phyloP scores from a whole-genome alignment of 2,797 vertebrate genomes.

The Pipistrellus pipistrellus region DNA sequence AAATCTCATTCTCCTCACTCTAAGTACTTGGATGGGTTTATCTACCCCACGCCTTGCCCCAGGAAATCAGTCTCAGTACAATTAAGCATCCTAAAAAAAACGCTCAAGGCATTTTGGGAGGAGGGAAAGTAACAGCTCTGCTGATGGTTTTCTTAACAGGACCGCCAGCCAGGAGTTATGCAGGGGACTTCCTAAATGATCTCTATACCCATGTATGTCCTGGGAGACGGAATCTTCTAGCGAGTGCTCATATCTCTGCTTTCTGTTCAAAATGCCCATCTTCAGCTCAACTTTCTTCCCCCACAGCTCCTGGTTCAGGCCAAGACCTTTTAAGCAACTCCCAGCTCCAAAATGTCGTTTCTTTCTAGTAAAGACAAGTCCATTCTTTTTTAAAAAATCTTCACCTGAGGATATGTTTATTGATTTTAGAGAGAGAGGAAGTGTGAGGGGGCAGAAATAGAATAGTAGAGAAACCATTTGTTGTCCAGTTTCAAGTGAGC shows the following conservation, averaged over 20 bases:
- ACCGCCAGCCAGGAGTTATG: background rate
- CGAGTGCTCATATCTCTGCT: background rate
- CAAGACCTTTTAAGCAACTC: background rate
- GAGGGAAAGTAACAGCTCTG: background rate
- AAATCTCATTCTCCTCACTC: background rate
- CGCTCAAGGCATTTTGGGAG: background rate
- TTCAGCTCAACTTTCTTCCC: background rate
- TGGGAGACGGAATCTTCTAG: background rate
- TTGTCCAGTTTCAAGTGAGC: background rate
- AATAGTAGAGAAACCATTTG: no score
- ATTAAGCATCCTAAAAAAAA: background rate
- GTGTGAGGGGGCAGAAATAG: no score
- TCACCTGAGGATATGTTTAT: no score
- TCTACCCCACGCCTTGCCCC: background rate
- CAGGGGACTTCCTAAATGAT: background rate
- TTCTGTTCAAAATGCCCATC: background rate
- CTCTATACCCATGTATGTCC: background rate
- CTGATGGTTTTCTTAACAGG: background rate
- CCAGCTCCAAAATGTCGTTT: background rate
- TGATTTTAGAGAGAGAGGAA: no score
- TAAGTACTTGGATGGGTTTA: background rate
- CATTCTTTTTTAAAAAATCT: background rate
- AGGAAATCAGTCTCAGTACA: background rate
- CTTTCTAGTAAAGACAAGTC: background rate
- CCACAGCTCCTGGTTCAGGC: background rate